phyloP scores from a whole-genome alignment of 2,888 invertebrate genomes.

The Pecten maximus region DNA sequence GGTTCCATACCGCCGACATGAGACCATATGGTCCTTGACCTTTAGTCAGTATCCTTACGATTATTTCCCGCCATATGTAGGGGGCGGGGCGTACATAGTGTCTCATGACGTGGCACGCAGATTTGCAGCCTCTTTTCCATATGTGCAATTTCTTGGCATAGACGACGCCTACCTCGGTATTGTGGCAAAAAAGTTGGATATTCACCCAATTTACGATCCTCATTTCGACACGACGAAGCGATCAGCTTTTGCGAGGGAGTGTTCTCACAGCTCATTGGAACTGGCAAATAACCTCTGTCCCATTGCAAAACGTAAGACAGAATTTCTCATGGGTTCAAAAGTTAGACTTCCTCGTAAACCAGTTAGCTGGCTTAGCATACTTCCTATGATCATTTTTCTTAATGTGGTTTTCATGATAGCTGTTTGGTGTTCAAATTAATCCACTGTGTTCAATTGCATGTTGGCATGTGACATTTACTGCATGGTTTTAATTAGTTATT shows the following conservation, averaged over 20 bases:
- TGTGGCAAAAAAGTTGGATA: not conserved
- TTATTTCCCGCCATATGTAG: slow-evolving; percentile 18
- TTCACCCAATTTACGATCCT: not conserved
- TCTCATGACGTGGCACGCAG: not conserved
- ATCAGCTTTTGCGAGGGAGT: not conserved
- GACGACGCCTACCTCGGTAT: slow-evolving; percentile 36
- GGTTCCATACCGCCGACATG: not conserved
- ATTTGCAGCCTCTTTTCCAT: not conserved
- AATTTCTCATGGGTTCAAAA: not conserved
- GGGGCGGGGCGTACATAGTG: slow-evolving; percentile 28
- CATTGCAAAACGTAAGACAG: not conserved
- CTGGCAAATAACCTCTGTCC: not conserved
- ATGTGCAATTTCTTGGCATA: not conserved
- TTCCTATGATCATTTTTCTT: not conserved
- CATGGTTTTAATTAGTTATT: too few relatives aligned
- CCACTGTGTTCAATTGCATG: not conserved
- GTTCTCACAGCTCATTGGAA: not conserved
- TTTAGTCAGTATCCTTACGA: not conserved
- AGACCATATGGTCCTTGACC: not conserved
- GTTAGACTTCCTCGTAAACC: not conserved
- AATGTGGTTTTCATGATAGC: not conserved
- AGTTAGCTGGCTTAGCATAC: not conserved
- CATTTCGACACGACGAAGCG: not conserved
- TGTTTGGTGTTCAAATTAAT: slow-evolving; percentile 11
- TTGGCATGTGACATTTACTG: not conserved